Base-by-base conservation (phyloP, 2,113 vertebrate genomes). In the Phaethornis superciliosus region DNA sequence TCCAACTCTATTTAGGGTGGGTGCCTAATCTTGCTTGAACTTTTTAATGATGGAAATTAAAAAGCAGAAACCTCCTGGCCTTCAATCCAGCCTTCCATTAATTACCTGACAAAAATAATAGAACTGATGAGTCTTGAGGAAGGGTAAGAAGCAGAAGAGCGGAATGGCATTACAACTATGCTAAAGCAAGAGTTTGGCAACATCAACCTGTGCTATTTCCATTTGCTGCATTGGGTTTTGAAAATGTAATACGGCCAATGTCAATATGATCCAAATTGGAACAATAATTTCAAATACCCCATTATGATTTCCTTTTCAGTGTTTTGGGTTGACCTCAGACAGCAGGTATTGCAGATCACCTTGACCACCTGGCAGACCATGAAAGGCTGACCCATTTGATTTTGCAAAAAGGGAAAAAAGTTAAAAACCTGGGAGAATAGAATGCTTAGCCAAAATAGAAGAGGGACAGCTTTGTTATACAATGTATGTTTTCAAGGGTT, bases 251-350 rank as follows among this genome's bases (percentile, higher is more conserved):
- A 49, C 52, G 96, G 52, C 49, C 67, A 67, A 96, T 86, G 85
- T 85, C 94, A 93, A 28, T 86, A 70, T 85, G 82, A 75, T 90
- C 54, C 81, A 87, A 93, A 83, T 64, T 58, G 59, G 75, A 95
- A 90, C 62, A 85, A 68, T 78, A 70, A 87, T 94, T 97, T 49
- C 91, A 95, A 93, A 93, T 93, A 67, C 75, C 82, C 91, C 7
- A 18, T 87, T 88, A 49, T 84, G 63, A 78, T 92, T 90, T 85
- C 60, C 58, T 75, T 88, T 88, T 62, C 88, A 56, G 18, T 52
- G 44, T 89, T 97, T 89, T 74, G 51, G 30, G 33, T 74, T 95
- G 82, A 94, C 89, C 77, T 91, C 56, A 85, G 69, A 69, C 47
- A 96, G 49, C 85, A 81, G 37, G 52, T 52, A 85, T 40, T 52